Conservation (phyloP, 2,797 vertebrate genomes). For the Podarcis lilfordi region DNA sequence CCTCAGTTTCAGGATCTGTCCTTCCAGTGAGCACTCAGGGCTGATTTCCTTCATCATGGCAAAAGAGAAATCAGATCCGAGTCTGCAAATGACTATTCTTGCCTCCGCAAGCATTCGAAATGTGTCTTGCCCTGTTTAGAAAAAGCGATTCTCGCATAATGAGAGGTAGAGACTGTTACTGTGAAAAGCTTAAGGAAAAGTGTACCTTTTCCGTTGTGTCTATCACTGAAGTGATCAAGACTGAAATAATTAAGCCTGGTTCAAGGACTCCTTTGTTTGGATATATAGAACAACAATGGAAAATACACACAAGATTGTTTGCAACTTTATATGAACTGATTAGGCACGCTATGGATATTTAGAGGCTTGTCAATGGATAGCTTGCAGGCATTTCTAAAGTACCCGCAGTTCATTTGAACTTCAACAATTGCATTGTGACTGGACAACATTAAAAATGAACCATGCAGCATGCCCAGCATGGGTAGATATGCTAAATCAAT, state of each 20-base stretch:
- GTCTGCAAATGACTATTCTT: not conserved
- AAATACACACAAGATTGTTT: not conserved
- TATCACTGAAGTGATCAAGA: not conserved
- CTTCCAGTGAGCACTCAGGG: too few species aligned
- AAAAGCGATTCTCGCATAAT: not conserved
- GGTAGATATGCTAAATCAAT: conserved; percentile 58
- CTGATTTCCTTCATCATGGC: not conserved
- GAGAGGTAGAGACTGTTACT: not conserved
- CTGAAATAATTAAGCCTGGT: not conserved
- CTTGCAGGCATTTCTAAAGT: conserved; percentile 22
- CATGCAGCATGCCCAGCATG: conserved; percentile 57
- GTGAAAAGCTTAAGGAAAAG: not conserved
- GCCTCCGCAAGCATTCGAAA: not conserved
- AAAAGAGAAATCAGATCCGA: not conserved
- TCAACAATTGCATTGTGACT: conserved; percentile 29
- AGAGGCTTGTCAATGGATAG: not conserved
- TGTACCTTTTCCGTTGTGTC: not conserved
- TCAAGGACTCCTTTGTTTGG: not conserved
- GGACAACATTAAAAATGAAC: not conserved
- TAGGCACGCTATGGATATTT: not conserved
- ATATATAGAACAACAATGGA: not conserved
- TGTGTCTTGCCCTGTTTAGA: not conserved
- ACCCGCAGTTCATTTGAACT: conserved; percentile 41
- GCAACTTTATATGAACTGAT: not conserved
- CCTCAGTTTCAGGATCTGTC: too few species aligned